A percentile compares a stretch with the other conserved stretches of the same genome.
These are phyloP conservation scores for Stegana nigrithorax DNA, from an alignment of 2,888 invertebrate species.

Conservation along the genomic window DNA sequence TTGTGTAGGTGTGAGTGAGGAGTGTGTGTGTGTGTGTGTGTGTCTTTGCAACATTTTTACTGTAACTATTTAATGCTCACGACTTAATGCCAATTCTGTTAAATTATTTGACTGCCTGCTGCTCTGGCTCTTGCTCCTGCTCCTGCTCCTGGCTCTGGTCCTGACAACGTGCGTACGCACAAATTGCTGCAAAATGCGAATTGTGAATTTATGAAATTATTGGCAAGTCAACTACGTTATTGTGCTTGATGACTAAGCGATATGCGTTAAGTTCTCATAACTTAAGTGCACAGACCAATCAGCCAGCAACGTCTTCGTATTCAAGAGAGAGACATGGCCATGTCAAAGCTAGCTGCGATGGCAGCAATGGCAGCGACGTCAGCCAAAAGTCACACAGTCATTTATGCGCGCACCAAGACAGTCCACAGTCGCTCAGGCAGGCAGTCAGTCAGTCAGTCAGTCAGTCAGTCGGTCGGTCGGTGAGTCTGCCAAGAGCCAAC, in stretches of 20 bases:
- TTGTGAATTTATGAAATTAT: constrained; percentile 12
- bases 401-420: no score
- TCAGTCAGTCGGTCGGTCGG: background rate
- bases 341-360: background rate
- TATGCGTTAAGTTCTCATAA: constrained; percentile 16
- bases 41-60: background rate
- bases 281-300: constrained; percentile 8
- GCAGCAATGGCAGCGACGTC: no score
- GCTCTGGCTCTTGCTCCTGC: no score
- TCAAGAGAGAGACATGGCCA: background rate
- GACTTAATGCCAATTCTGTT: constrained; percentile 17
- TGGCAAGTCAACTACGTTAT: no score
- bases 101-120: constrained; percentile 11
- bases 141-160: no score
- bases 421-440: constrained; percentile 9
- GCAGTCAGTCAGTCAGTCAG: background rate
- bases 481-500: background rate
- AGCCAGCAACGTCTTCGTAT: background rate
- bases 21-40: background rate
- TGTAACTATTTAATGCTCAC: background rate
- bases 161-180: background rate
- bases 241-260: constrained; percentile 5
- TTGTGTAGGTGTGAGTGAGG: no score
- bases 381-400: no score
- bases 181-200: no score